Percentiles rank a stretch among this genome's conserved stretches.
Conservation (phyloP, 2,888 invertebrate genomes). For the Himalopsyche anomala region DNA sequence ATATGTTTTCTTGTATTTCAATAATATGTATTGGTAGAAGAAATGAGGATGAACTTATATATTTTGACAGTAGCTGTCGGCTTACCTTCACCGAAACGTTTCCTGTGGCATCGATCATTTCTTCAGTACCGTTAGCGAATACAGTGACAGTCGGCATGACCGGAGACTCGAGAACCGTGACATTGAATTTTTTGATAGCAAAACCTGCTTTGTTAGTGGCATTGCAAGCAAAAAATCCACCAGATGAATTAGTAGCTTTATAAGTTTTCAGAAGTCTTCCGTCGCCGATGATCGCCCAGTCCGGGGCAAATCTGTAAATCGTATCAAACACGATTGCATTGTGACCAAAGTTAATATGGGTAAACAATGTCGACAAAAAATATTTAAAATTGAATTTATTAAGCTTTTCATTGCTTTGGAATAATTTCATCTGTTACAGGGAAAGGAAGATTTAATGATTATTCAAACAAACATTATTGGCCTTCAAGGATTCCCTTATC, state of each 20-base stretch:
- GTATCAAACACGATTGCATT: neutral
- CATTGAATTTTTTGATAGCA: slow-evolving; percentile 74
- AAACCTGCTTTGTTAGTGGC: slow-evolving; percentile 80
- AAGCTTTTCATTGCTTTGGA: too few species aligned
- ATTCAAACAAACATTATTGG: too few species aligned
- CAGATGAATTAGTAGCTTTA: slow-evolving; percentile 69
- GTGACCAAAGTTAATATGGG: too few species aligned
- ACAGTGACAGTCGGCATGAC: slow-evolving; percentile 44
- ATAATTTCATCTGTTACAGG: too few species aligned
- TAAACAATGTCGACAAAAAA: too few species aligned
- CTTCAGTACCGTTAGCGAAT: neutral
- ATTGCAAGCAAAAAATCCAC: slow-evolving; percentile 78
- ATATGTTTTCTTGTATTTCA: too few species aligned
- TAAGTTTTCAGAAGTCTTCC: slow-evolving; percentile 67
- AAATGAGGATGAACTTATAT: too few species aligned
- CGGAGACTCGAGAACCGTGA: slow-evolving; percentile 73
- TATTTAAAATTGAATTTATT: too few species aligned
- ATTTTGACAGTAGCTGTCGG: too few species aligned
- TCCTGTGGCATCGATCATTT: slow-evolving; percentile 47
- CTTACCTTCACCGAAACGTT: slow-evolving; percentile 68
- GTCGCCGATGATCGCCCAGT: slow-evolving; percentile 69
- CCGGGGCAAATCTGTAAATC: slow-evolving; percentile 63
- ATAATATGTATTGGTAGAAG: too few species aligned
- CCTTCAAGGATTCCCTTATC: too few species aligned
- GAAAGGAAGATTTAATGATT: too few species aligned